These are phyloP conservation scores for Cebidichthys violaceus DNA, from an alignment of 2,113 vertebrate species.

Conservation along the genomic window DNA sequence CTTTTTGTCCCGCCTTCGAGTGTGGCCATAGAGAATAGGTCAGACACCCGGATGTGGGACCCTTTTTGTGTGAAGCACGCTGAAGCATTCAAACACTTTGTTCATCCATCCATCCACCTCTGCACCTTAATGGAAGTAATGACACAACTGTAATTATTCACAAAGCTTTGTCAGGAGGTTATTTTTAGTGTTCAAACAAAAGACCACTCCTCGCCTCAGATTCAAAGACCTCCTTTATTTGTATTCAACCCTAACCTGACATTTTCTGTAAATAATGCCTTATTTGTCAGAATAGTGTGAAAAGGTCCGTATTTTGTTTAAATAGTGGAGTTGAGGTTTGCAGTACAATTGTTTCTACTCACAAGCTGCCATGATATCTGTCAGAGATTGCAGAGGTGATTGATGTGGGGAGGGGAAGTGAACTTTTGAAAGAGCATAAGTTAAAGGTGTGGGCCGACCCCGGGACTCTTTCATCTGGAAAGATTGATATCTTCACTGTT, in stretches of 20 bases:
- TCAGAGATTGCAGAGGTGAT: constrained; percentile 44
- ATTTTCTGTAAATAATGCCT: not conserved
- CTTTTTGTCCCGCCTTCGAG: not conserved
- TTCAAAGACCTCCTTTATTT: not conserved
- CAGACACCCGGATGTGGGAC: not conserved
- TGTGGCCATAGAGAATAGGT: not conserved
- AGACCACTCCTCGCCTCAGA: too few relatives aligned
- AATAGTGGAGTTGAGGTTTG: not conserved
- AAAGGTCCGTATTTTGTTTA: not conserved
- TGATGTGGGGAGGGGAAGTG: constrained; percentile 46
- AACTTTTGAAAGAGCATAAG: constrained; percentile 54
- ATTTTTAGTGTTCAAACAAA: constrained; percentile 12
- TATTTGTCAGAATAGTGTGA: not conserved
- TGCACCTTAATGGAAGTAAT: not conserved
- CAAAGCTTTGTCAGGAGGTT: not conserved
- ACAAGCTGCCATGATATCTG: constrained; percentile 7
- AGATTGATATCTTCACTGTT: constrained; percentile 63
- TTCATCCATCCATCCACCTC: not conserved
- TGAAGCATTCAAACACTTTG: not conserved
- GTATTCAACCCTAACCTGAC: not conserved
- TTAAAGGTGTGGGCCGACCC: constrained; percentile 50
- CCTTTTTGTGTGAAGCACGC: not conserved
- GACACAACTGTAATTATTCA: not conserved
- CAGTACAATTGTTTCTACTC: not conserved
- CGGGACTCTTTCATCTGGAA: constrained; percentile 67